Conservation (phyloP, 2,113 vertebrate genomes). For the Thymallus thymallus region DNA sequence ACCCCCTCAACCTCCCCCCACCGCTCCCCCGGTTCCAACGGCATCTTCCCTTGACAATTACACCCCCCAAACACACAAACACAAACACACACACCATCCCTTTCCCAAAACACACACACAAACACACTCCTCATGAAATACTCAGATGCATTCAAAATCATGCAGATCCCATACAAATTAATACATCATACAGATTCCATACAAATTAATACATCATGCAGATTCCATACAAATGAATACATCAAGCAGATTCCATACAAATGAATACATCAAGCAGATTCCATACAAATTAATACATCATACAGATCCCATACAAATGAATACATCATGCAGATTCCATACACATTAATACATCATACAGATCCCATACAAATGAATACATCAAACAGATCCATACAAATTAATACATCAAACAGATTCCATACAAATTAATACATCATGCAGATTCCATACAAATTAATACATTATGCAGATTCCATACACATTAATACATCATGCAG, state of each 20-base stretch:
- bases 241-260: too few species aligned
- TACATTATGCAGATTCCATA: too few species aligned
- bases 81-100: slow-evolving; percentile 13
- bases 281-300: too few species aligned
- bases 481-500: too few species aligned
- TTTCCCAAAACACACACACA: neutral
- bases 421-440: too few species aligned
- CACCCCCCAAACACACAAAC: slow-evolving; percentile 14
- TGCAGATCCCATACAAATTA: slow-evolving; percentile 20
- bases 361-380: slow-evolving; percentile 27
- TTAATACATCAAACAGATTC: too few species aligned
- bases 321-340: too few species aligned
- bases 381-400: too few species aligned
- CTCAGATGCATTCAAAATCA: slow-evolving; percentile 19
- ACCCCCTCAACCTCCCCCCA: neutral
- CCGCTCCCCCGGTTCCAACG: slow-evolving; percentile 43
- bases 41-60: slow-evolving; percentile 54
- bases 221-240: slow-evolving; percentile 16
- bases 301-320: slow-evolving; percentile 20
- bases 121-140: neutral
- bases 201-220: too few species aligned
- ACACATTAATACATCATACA: too few species aligned
- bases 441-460: slow-evolving; percentile 20
- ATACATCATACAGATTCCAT: too few species aligned
- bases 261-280: too few species aligned